A percentile compares a stretch with the other conserved stretches of the same genome.
Evolutionary conservation across 2,888 invertebrate genomes (phyloP).

Genomic region (Cyclophora punctaria): DNA sequence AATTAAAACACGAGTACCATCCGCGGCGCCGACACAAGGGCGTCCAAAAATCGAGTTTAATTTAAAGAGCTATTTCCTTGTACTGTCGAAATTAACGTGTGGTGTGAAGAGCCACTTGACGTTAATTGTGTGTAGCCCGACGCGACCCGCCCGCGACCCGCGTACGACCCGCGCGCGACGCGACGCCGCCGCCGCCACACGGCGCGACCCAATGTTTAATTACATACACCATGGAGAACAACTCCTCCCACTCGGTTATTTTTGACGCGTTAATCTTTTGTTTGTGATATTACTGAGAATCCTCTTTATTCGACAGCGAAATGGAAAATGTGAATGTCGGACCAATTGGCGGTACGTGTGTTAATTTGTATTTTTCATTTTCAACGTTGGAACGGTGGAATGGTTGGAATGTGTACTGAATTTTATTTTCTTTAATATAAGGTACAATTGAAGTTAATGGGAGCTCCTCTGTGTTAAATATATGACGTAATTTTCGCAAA

Average conservation of each 20-base stretch:
- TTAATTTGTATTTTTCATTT: constrained; percentile 10
- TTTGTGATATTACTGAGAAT: constrained; percentile 20
- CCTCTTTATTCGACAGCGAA: constrained; percentile 13
- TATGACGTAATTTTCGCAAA: no score
- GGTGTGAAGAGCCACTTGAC: constrained; percentile 45
- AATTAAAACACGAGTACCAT: constrained; percentile 40
- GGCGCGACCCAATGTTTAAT: constrained; percentile 22
- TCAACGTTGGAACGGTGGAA: background rate
- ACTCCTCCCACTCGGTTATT: constrained; percentile 19
- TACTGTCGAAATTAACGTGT: constrained; percentile 48
- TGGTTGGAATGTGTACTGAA: no score
- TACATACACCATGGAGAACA: constrained; percentile 21
- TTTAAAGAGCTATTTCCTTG: constrained; percentile 53
- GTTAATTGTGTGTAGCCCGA: constrained; percentile 58
- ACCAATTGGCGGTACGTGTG: constrained; percentile 14
- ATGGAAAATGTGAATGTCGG: constrained; percentile 10
- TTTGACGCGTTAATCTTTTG: constrained; percentile 21
- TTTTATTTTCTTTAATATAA: no score
- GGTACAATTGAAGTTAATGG: no score
- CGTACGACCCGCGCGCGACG: constrained; percentile 14
- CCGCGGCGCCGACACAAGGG: constrained; percentile 25
- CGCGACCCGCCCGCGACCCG: constrained; percentile 9
- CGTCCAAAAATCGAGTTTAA: constrained; percentile 49
- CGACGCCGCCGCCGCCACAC: constrained; percentile 13
- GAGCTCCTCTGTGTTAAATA: no score